Base-by-base conservation (phyloP, 2,797 vertebrate genomes). In the Pipistrellus pygmaeus region DNA sequence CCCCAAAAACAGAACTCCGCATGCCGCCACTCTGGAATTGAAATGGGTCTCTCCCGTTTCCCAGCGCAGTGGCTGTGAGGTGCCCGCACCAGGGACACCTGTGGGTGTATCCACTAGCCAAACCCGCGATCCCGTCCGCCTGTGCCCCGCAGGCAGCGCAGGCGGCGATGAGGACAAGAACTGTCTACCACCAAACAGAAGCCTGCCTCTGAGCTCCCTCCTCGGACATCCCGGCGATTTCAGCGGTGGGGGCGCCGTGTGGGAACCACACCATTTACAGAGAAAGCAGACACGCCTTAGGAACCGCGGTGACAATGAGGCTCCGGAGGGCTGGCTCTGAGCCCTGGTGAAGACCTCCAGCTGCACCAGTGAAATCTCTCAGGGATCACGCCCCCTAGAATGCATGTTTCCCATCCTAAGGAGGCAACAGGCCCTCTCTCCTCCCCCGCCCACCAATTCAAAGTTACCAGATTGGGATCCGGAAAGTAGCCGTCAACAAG, bases 1-100 rank as follows among this genome's bases (percentile, higher is more conserved):
- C 5, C 17, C 13, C 0, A 0, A 13, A 73, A 60, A n/a, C 9
- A 30, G 51, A 41, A 14, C 3, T 35, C n/a, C 64, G 14, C 98
- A 98, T 98, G 99, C 98, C 98, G 98, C 98, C 99, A 99, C 99
- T 99, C 98, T 98, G 98, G 38, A 97, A 98, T 98, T 98, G 25
- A 60, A 60, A 27, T 60, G 57, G 8, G 25, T 1, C 57, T 27
- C 55, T 60, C 1, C 57, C 11, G 25, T 27, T 12, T 27, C 57
- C 25, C 3, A 13, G 57, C 25, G 25, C 5, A 12, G 11, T 38
- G 25, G 57, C 1, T 60, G 5, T 13, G 57, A 60, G 12, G 57
- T 6, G 5, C 57, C 57, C 57, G 10, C 12, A 11, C 99, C 98
- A 99, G 99, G 97, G 98, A 98, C 97, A 97, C 97, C 97, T 97